Base-by-base conservation (phyloP, 2,113 vertebrate species). In the Zosterops pallidus region DNA sequence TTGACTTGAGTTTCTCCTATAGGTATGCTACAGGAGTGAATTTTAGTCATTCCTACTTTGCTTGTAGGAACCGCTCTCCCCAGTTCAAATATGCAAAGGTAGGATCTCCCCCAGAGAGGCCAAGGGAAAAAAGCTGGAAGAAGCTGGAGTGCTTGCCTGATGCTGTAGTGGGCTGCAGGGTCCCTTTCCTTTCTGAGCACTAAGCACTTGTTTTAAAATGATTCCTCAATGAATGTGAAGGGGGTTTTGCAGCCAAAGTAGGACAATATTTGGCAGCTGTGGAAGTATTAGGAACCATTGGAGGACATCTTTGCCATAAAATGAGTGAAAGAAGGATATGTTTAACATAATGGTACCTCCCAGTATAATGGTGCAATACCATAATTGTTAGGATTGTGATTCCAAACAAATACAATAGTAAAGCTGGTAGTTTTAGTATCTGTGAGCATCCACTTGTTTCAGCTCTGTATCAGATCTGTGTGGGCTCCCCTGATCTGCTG, bases 91-190 rank as follows among this genome's bases (percentile, higher is more conserved):
- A 72, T 13, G n/a, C 26, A 41, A 72, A 63, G 19, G 64, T 23
- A 52, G 68, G 20, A 47, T 29, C 16, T 64, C 21, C 11, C 33
- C 8, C 4, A 11, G 50, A 65, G 22, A 65, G 0, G 0, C 29
- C 63, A 31, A 33, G 16, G 12, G 29, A 49, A 35, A 53, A 39
- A 63, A 63, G 33, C 19, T n/a, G 18, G 39, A 69, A 75, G 44
- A 64, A 79, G 21, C 25, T 42, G 18, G 59, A 47, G 33, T 7
- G 1, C 21, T 42, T 81, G 49, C 39, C 31, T 37, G 10, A 22
- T 72, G 52, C 44, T 84, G 31, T n/a, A 57, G 31, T 49, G 23
- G 5, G 47, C 12, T 46, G 8, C 26, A 63, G n/a, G 6, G 31
- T 80, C 39, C 10, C 53, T 47, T 62, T 85, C 52, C 29, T 85